A percentile compares a stretch with the other conserved stretches of the same genome.
Evolutionary conservation across 2,888 invertebrate species (phyloP).

Genomic region (Drosophila merina): DNA sequence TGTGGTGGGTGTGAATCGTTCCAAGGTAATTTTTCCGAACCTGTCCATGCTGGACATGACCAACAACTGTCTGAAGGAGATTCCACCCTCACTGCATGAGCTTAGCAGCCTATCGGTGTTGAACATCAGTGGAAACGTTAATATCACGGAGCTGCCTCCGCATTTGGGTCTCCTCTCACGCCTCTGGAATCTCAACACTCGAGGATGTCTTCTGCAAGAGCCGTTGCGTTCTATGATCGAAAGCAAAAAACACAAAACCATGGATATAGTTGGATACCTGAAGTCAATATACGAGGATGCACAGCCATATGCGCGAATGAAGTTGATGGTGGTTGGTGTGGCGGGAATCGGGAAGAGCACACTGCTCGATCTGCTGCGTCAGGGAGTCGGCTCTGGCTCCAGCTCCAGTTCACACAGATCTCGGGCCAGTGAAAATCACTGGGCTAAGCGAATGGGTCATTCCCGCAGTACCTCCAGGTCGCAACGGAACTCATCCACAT

Average conservation of each 20-base stretch:
- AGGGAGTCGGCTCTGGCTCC: constrained; percentile 87
- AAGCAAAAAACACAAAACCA: constrained; percentile 96
- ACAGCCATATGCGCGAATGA: constrained; percentile 96
- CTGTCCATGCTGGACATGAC: constrained; percentile 97
- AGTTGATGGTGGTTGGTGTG: constrained; percentile 97
- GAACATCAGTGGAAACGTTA: constrained; percentile 90
- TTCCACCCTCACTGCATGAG: constrained; percentile 94
- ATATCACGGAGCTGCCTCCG: constrained; percentile 94
- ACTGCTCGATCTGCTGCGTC: constrained; percentile 92
- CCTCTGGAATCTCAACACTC: constrained; percentile 98
- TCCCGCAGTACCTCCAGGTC: constrained; percentile 91
- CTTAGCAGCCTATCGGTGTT: constrained; percentile 95
- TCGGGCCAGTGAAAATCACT: constrained; percentile 88
- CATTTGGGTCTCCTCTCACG: constrained; percentile 96
- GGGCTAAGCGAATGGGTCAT: constrained; percentile 98
- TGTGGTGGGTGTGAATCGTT: constrained; percentile 85
- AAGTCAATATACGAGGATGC: constrained; percentile 95
- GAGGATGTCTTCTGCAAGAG: constrained; percentile 94
- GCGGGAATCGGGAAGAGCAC: constrained; percentile 96
- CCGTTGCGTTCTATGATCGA: constrained; percentile 96
- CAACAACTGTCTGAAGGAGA: constrained; percentile 91
- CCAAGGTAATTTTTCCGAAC: constrained; percentile 94
- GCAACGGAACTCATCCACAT: constrained; percentile 85
- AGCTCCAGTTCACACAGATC: constrained; percentile 88
- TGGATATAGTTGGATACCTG: constrained; percentile 95